These are phyloP conservation scores for Drosophila tsacasi DNA, from an alignment of 1,140 invertebrate species.

Conservation along the genomic window DNA sequence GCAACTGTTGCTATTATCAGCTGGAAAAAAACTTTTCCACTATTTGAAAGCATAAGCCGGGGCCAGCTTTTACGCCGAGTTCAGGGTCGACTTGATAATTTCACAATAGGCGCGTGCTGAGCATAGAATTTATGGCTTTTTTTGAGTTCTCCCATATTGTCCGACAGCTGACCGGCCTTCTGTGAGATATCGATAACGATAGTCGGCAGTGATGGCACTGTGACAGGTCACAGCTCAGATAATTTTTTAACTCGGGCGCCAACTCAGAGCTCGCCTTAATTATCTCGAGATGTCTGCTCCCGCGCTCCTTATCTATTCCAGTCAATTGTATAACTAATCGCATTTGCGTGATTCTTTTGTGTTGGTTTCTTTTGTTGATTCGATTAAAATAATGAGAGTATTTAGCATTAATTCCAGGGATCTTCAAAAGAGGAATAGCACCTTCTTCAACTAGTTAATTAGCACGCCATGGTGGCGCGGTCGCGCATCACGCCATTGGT, in stretches of 20 bases:
- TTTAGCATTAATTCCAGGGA: constrained; percentile 5
- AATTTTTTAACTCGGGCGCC: constrained; percentile 24
- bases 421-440: constrained; percentile 4
- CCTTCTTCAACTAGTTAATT: constrained; percentile 10
- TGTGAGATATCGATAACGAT: constrained; percentile 55
- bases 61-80: constrained; percentile 39
- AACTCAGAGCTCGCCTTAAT: constrained; percentile 28
- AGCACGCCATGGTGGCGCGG: constrained; percentile 36
- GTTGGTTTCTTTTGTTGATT: constrained; percentile 16
- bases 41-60: constrained; percentile 2
- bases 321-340: constrained; percentile 29
- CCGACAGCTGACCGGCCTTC: neutral
- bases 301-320: constrained; percentile 20
- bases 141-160: neutral
- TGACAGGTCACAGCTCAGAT: constrained; percentile 15
- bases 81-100: constrained; percentile 51
- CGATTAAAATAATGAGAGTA: constrained; percentile 1
- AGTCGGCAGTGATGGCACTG: constrained; percentile 20
- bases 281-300: constrained; percentile 17
- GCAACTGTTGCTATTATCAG: constrained; percentile 35
- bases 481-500: constrained; percentile 34
- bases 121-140: neutral
- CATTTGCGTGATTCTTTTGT: constrained; percentile 29
- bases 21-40: constrained; percentile 52
- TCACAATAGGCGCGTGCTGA: constrained; percentile 15